Conservation (phyloP, 2,113 vertebrate genomes). For the Donacobius atricapilla region DNA sequence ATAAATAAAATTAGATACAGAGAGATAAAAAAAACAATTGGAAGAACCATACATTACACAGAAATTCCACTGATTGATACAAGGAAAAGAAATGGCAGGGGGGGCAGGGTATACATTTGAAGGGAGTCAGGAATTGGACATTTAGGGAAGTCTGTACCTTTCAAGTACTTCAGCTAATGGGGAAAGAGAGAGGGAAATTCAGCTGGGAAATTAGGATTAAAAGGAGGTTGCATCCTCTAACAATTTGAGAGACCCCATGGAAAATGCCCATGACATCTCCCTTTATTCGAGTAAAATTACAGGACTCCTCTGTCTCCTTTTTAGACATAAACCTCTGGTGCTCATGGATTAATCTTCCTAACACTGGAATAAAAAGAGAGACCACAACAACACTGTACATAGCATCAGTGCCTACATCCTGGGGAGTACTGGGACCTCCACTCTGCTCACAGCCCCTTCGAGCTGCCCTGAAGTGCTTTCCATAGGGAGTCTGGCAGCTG, state of each 20-base stretch:
- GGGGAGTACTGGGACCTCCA: fast-evolving
- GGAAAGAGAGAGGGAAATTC: neutral
- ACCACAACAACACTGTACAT: neutral
- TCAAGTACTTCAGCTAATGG: neutral
- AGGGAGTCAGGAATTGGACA: neutral
- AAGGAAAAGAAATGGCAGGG: neutral
- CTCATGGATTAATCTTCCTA: neutral
- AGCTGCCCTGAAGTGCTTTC: neutral
- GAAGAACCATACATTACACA: neutral
- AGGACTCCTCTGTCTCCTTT: neutral
- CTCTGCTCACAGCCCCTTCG: fast-evolving
- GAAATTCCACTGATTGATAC: neutral
- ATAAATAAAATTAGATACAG: neutral
- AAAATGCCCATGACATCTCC: neutral
- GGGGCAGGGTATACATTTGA: neutral
- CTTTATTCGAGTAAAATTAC: neutral
- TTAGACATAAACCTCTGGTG: neutral
- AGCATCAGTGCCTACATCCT: neutral
- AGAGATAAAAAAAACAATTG: neutral
- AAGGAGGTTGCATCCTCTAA: neutral
- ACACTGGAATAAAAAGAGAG: neutral
- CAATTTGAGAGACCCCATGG: neutral
- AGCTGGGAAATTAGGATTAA: neutral
- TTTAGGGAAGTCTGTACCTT: neutral
- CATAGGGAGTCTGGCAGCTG: fast-evolving